Conservation (phyloP, 2,113 vertebrate genomes). For the Leptosomus discolor region DNA sequence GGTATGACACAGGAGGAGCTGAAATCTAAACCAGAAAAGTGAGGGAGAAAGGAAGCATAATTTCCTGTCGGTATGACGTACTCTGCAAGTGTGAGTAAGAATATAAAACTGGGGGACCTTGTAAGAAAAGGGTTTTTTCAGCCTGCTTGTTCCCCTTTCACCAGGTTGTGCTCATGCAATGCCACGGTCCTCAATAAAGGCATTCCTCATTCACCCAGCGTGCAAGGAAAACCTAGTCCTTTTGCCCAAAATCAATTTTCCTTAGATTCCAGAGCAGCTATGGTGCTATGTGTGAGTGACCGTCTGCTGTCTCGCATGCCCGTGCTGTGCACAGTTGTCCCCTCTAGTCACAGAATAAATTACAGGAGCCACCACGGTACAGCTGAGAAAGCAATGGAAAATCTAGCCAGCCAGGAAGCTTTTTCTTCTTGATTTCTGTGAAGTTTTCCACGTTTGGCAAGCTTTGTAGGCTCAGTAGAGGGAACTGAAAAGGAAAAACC, state of each 20-base stretch:
- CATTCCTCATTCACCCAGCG: neutral
- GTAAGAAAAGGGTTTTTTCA: neutral
- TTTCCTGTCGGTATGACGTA: neutral
- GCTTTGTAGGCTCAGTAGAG: neutral
- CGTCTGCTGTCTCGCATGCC: neutral
- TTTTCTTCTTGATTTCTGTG: conserved; percentile 26
- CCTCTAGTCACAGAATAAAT: neutral
- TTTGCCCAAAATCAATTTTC: neutral
- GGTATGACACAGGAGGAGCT: neutral
- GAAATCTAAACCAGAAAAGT: neutral
- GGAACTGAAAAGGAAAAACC: conserved; percentile 47
- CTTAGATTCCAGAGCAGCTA: neutral
- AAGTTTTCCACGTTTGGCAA: conserved; percentile 26
- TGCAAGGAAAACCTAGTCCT: neutral
- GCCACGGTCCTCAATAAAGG: neutral
- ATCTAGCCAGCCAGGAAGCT: conserved; percentile 26
- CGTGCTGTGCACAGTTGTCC: neutral
- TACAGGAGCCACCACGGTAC: neutral
- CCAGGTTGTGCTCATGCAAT: neutral
- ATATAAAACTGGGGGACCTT: neutral
- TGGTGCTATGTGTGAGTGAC: neutral
- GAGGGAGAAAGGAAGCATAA: conserved; percentile 10
- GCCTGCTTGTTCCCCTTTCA: neutral
- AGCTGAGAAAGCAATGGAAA: conserved; percentile 58
- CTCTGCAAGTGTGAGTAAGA: neutral